Base-by-base conservation (phyloP, 2,888 invertebrate species). In the Mallateleia sp. region DNA sequence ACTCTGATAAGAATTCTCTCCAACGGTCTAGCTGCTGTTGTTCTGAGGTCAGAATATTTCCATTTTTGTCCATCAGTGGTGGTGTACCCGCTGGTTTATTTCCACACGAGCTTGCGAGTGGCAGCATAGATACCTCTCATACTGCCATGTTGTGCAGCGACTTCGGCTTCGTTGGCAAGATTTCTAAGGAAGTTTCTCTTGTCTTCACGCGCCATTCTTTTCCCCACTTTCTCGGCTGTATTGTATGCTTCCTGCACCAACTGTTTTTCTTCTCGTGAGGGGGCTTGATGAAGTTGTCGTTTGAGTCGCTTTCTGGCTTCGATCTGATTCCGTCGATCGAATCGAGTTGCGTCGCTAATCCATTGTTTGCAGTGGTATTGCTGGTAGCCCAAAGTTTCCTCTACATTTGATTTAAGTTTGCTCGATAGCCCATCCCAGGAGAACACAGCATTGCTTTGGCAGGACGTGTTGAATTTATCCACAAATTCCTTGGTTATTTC, bases 351-450 rank as follows among this genome's bases (percentile, higher is more conserved):
- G 45, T 72, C 72, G 32, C 45, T 45, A 42, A 72, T 72, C 58
- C 58, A 72, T 14, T 58, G 72, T 24, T 72, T 72, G 6, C 72
- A 20, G 7, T 72, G 34, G 45, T 72, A 42, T 58, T 54, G 54
- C 11, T 52, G 18, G n/a, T 45, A 72, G 47, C 58, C 58, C 14
- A 72, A 7, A 3, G 32, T 58, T 58, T 58, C 72, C 72, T 28
- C 58, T 18, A 38, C 72, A 58, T 32, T 56, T 18, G 47, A 42
- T 14, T 20, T 72, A 28, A 58, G 32, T 18, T 20, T 52, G 8
- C 58, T 22, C 20, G 22, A 54, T 22, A 69, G 54, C 24, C 54
- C 69, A 14, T 22, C 45, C 69, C 64, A 64, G 1, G 64, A 67
- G 38, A 34, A 42, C 32, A 24, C 52, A n/a, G 52, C 32, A 9